Conservation (phyloP, 2,113 vertebrate genomes). For the Sardina pilchardus region DNA sequence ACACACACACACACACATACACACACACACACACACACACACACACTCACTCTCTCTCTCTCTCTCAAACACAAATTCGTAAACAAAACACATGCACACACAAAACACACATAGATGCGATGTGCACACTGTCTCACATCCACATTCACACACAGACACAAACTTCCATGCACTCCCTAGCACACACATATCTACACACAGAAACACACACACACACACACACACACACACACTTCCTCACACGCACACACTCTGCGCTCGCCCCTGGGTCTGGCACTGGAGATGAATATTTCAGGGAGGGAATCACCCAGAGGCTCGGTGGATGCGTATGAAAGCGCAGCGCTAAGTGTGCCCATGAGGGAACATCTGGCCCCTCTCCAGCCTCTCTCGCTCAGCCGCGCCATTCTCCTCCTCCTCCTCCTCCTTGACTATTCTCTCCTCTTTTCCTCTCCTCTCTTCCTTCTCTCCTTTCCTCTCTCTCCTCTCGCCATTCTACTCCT, state of each 20-base stretch:
- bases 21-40: not conserved
- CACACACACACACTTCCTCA: constrained; percentile 10
- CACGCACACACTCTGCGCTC: constrained; percentile 20
- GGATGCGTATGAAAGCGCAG: constrained; percentile 50
- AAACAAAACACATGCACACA: not conserved
- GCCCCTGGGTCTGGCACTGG: constrained; percentile 22
- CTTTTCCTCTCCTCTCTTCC: no score
- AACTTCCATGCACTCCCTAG: not conserved
- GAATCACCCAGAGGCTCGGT: constrained; percentile 40
- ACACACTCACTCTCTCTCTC: not conserved
- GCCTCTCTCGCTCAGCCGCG: not conserved
- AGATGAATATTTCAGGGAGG: constrained; percentile 56
- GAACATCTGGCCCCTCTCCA: constrained; percentile 48
- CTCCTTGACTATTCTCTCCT: no score
- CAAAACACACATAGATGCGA: not conserved
- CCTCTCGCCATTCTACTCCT: not conserved
- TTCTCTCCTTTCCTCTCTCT: not conserved
- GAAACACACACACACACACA: not conserved
- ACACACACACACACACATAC: not conserved
- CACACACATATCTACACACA: not conserved
- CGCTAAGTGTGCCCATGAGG: constrained; percentile 48
- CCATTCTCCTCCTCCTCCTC: no score
- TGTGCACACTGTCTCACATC: not conserved
- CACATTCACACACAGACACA: not conserved
- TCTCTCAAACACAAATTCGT: not conserved